Percentiles rank a stretch among this genome's conserved stretches.
Conservation (phyloP, 1,140 invertebrate species). For the Drosophila subpulchrella region DNA sequence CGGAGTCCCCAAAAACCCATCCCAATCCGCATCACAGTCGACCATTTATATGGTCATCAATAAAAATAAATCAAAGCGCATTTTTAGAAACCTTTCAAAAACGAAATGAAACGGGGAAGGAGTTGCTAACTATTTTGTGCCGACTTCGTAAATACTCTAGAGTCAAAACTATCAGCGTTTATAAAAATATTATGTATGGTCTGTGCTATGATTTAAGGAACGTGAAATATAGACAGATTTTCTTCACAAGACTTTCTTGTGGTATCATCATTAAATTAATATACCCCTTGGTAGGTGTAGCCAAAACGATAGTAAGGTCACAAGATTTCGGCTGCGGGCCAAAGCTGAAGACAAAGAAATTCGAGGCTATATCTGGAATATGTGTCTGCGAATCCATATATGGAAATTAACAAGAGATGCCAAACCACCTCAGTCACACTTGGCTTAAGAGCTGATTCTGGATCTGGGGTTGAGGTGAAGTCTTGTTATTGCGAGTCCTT, state of each 20-base stretch:
- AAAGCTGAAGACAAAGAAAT: slow-evolving; percentile 10
- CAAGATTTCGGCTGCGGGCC: slow-evolving; percentile 12
- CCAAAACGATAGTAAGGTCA: slow-evolving; percentile 18
- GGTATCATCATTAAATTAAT: not conserved
- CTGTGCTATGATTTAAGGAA: too few species aligned
- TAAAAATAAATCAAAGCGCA: slow-evolving; percentile 81
- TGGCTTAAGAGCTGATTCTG: slow-evolving; percentile 18
- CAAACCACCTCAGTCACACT: slow-evolving; percentile 36
- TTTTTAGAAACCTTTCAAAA: slow-evolving; percentile 63
- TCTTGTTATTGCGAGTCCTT: slow-evolving; percentile 61
- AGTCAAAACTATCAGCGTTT: too few species aligned
- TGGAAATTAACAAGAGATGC: slow-evolving; percentile 51
- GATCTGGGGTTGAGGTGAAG: slow-evolving; percentile 7
- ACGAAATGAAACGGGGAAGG: not conserved
- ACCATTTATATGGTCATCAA: slow-evolving; percentile 79
- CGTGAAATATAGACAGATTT: not conserved
- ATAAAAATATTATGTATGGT: too few species aligned
- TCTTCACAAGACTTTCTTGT: not conserved
- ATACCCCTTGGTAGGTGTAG: not conserved
- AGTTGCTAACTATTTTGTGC: not conserved
- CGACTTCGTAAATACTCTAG: slow-evolving; percentile 1
- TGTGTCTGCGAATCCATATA: slow-evolving; percentile 16
- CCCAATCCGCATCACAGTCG: slow-evolving; percentile 7
- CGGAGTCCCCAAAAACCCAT: slow-evolving; percentile 33
- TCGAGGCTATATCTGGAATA: not conserved